Conservation (phyloP, 2,888 invertebrate species). For the Dicyrtomina minuta region DNA sequence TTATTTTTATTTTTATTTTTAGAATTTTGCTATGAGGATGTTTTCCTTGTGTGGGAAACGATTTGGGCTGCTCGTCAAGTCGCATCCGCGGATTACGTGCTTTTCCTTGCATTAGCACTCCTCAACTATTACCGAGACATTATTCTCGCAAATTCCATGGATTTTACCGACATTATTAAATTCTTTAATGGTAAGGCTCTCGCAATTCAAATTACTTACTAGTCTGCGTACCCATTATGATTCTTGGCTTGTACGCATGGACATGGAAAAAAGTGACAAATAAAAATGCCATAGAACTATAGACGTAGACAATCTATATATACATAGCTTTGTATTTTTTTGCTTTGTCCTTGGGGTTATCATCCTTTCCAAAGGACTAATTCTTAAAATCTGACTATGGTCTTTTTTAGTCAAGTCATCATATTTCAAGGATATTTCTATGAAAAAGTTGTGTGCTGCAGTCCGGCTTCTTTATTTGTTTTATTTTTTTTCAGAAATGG, state of each 20-base stretch:
- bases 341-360: neutral
- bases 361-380: too few relatives aligned
- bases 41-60: slow-evolving; percentile 90
- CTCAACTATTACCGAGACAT: slow-evolving; percentile 92
- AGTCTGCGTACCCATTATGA: too few relatives aligned
- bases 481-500: slow-evolving; percentile 79
- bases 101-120: slow-evolving; percentile 88
- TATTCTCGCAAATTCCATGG: slow-evolving; percentile 92
- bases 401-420: too few relatives aligned
- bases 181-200: slow-evolving; percentile 95
- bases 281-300: too few relatives aligned
- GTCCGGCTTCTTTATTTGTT: neutral
- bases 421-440: too few relatives aligned
- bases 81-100: slow-evolving; percentile 83
- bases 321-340: neutral
- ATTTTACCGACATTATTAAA: slow-evolving; percentile 96
- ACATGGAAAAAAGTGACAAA: too few relatives aligned
- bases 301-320: too few relatives aligned
- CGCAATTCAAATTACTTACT: too few relatives aligned
- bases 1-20: slow-evolving; percentile 30
- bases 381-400: too few relatives aligned
- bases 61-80: slow-evolving; percentile 92
- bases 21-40: slow-evolving; percentile 89
- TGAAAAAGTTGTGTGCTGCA: too few relatives aligned
- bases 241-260: too few relatives aligned